Conservation (phyloP, 1,140 invertebrate species). For the Rhopalosiphum maidis region DNA sequence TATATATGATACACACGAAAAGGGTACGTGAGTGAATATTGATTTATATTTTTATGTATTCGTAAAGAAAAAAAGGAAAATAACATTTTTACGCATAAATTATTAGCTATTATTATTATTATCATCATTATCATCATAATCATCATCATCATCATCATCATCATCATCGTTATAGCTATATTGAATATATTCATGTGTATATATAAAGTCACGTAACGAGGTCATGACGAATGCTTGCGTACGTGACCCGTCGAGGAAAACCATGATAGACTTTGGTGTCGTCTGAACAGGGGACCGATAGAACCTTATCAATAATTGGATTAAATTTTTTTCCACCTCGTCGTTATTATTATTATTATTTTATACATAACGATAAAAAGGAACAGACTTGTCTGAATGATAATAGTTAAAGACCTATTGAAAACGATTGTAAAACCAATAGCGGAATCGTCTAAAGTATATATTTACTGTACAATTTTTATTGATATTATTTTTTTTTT, state of each 20-base stretch:
- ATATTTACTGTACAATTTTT: background rate
- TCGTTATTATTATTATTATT: background rate
- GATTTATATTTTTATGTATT: background rate
- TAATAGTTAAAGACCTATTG: background rate
- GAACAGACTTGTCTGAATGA: background rate
- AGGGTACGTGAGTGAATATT: background rate
- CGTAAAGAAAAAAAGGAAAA: background rate
- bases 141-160: too few species aligned
- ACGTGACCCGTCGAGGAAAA: background rate
- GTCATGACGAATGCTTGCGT: background rate
- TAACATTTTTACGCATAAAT: background rate
- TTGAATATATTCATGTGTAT: background rate
- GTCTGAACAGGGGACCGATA: background rate
- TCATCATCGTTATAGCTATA: background rate
- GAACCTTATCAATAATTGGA: background rate
- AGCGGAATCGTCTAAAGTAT: background rate
- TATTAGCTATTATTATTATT: background rate
- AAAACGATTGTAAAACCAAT: background rate
- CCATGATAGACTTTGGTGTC: background rate
- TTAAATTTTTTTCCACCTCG: background rate
- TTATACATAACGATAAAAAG: background rate
- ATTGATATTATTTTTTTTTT: background rate
- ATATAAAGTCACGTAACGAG: background rate
- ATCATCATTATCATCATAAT: background rate
- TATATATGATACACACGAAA: too few species aligned